Evolutionary conservation across 2,113 vertebrate genomes (phyloP).

Genomic region (Camelus dromedarius): DNA sequence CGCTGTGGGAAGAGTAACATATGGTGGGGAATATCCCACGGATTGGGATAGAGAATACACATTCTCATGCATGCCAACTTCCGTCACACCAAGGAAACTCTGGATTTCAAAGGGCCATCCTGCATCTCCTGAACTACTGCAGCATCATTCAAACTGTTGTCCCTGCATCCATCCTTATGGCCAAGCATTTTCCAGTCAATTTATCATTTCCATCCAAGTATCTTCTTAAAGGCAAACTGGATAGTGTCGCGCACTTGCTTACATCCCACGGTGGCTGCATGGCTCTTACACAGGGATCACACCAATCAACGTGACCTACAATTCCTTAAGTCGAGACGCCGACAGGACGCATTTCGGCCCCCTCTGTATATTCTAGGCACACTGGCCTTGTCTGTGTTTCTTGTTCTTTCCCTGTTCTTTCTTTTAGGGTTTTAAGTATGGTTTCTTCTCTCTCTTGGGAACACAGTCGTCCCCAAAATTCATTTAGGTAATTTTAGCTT

Average conservation of each 20-base stretch:
- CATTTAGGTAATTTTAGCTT: neutral
- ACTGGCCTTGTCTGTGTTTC: neutral
- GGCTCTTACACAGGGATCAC: neutral
- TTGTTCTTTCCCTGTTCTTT: neutral
- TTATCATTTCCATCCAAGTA: neutral
- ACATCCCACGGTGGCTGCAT: neutral
- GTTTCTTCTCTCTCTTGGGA: neutral
- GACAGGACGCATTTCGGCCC: neutral
- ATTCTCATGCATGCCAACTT: neutral
- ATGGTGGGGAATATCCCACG: neutral
- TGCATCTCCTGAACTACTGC: neutral
- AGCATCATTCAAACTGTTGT: neutral
- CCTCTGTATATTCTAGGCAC: neutral
- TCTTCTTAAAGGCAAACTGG: constrained; percentile 22
- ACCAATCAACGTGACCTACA: neutral
- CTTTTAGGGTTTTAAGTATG: neutral
- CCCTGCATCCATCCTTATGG: neutral
- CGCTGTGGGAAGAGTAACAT: neutral
- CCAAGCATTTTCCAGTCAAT: neutral
- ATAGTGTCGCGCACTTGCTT: neutral
- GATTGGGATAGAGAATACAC: neutral
- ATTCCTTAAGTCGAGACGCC: neutral
- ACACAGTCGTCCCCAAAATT: neutral
- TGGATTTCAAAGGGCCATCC: neutral
- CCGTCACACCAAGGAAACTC: neutral